Evolutionary conservation across 1,140 invertebrate species (phyloP), one percentile per base, ranked within the genome.

Genomic region (Pseudomyrmex dendroicus): DNA sequence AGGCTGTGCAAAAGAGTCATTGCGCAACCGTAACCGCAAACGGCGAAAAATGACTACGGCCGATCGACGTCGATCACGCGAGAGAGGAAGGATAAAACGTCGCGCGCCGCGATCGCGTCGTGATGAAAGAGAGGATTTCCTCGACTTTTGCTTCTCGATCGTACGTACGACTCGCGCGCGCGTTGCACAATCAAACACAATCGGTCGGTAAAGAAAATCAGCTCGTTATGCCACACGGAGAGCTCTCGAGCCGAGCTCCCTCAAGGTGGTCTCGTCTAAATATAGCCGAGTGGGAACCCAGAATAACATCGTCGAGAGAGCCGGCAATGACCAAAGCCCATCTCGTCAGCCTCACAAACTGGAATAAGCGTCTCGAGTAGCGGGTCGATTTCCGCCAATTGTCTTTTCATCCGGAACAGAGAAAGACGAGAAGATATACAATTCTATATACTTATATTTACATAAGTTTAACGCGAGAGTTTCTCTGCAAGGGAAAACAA

Each of bases 221-320:
- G 73, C 84, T 83, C 73, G 80, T 86, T 82, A 83, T 85, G 83
- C 83, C 84, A 76, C 84, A 76, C 70, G 83, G 77, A 82, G 80
- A 76, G 66, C 64, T 84, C 77, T 78, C 84, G 73, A 70, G 62
- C 84, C 90, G 88, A 83, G 87, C 85, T 89, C 85, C 88, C 91
- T 91, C 91, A 92, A 92, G 91, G 91, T 92, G 91, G 91, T 92
- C 91, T 91, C 90, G 89, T 92, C 89, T 91, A 92, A 91, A 92
- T 92, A 91, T 92, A 92, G 91, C 90, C 89, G 84, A 90, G 89
- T 87, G 85, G 50, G 86, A 89, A 86, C 91, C 91, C 89, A 91
- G 91, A 92, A 92, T 92, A 92, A 92, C 90, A 89, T 82, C 73
- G 72, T 85, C 35, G 35, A 88, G 83, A 86, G 84, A 91, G 86